Conservation (phyloP, 2,888 invertebrate genomes). For the Harmothoe impar region DNA sequence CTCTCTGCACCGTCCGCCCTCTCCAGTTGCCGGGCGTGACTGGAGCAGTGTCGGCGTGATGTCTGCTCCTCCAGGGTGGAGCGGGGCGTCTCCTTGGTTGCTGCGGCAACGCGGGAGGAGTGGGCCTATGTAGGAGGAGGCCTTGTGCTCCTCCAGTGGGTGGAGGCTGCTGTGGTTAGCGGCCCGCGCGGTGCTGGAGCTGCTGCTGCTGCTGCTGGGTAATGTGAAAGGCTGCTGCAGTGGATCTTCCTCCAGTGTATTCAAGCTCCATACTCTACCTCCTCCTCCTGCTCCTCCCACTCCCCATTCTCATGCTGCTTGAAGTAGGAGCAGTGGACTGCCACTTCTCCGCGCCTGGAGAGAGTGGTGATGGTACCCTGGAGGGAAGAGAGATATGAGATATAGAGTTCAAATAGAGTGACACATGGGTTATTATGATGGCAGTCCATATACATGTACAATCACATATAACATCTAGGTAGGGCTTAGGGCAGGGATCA, state of each 20-base stretch:
- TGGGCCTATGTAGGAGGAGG: background rate
- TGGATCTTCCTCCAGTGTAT: background rate
- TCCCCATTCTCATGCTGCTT: background rate
- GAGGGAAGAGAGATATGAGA: background rate
- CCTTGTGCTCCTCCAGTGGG: background rate
- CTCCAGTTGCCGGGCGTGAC: constrained; percentile 1
- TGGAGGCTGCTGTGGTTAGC: background rate
- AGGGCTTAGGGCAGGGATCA: no score
- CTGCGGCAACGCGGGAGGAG: background rate
- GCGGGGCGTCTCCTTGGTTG: constrained; percentile 16
- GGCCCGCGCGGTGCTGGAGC: background rate
- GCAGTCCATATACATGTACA: no score
- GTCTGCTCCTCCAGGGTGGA: constrained; percentile 6
- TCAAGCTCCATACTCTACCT: background rate
- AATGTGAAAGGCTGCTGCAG: background rate
- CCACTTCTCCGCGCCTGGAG: background rate
- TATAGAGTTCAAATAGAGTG: no score
- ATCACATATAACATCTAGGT: no score
- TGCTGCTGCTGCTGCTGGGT: background rate
- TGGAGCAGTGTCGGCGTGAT: background rate
- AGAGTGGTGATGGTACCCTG: background rate
- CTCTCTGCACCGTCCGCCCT: background rate
- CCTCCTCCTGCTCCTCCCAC: background rate
- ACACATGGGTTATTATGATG: no score
- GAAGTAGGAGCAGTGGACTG: background rate